phyloP scores from a whole-genome alignment of 2,113 vertebrate genomes.

The Alethe diademata region DNA sequence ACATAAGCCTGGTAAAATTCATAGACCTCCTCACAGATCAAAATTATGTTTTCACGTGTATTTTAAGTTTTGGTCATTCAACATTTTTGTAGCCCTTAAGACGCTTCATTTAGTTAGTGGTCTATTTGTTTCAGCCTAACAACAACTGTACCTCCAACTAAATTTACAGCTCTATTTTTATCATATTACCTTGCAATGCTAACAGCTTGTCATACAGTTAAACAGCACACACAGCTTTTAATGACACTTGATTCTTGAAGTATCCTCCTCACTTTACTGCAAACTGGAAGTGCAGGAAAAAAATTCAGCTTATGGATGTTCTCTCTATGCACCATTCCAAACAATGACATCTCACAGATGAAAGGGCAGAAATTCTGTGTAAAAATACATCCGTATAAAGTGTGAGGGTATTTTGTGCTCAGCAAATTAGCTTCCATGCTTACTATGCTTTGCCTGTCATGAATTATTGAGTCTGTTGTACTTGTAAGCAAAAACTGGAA shows the following conservation, averaged over 20 bases:
- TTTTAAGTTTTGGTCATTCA: neutral
- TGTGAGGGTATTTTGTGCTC: neutral
- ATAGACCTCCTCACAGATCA: neutral
- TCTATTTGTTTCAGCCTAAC: neutral
- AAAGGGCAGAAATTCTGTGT: neutral
- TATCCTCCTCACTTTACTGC: neutral
- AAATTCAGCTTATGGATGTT: neutral
- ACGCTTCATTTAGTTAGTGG: neutral
- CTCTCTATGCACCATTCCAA: neutral
- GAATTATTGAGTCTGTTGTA: neutral
- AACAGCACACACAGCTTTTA: neutral
- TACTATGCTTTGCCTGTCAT: neutral
- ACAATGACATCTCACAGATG: neutral
- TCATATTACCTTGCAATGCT: neutral
- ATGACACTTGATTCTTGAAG: neutral
- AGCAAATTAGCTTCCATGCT: neutral
- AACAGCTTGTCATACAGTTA: neutral
- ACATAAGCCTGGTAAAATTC: neutral
- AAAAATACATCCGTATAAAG: neutral
- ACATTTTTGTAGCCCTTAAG: neutral
- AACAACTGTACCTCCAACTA: neutral
- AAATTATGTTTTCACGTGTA: neutral
- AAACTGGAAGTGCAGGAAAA: neutral
- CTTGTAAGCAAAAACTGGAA: neutral
- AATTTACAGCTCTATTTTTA: neutral